Evolutionary conservation across 2,888 invertebrate genomes (phyloP).

Genomic region (Dryobotodes eremita): DNA sequence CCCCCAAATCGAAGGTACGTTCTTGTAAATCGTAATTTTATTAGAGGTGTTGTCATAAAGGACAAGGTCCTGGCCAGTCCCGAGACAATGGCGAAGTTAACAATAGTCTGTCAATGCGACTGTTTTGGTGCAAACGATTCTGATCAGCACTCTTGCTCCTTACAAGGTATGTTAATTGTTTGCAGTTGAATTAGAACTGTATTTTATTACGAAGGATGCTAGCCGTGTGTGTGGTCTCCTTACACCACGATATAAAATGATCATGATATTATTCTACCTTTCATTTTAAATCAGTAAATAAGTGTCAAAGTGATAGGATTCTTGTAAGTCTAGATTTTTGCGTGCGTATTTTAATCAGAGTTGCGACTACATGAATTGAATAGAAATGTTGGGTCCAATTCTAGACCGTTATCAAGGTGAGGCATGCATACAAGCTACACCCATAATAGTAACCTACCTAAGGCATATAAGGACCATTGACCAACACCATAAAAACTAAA

Average conservation of each 20-base stretch:
- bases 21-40: not conserved
- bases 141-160: conserved; percentile 23
- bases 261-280: not conserved
- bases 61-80: conserved; percentile 48
- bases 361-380: not conserved
- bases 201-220: conserved; percentile 6
- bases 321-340: not conserved
- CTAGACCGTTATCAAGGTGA: not conserved
- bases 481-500: not conserved
- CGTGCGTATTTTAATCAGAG: not conserved
- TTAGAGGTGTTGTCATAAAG: conserved; percentile 31
- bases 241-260: not conserved
- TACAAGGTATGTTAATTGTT: conserved; percentile 55
- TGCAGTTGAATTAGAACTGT: conserved; percentile 23
- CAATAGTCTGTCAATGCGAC: conserved; percentile 66
- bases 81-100: conserved; percentile 58
- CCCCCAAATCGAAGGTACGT: not conserved
- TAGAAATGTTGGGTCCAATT: not conserved
- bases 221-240: conserved; percentile 57
- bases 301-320: not conserved
- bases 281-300: not conserved
- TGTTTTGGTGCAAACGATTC: conserved; percentile 64
- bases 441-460: not conserved
- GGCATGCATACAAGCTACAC: not conserved
- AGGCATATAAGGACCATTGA: not conserved